Conservation (phyloP, 2,888 invertebrate species). For the Drosophila anceps region DNA sequence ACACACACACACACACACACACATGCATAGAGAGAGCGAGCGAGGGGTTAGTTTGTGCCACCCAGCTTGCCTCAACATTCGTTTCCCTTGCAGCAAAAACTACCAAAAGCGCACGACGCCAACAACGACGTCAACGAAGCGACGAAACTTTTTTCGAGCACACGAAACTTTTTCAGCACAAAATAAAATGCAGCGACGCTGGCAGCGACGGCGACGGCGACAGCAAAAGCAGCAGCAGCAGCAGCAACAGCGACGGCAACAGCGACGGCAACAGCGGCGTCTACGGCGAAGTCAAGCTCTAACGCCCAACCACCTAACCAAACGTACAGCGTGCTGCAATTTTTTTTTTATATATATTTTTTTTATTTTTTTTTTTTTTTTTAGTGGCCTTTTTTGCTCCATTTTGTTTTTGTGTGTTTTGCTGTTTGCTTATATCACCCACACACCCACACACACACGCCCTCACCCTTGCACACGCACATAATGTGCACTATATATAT, state of each 20-base stretch:
- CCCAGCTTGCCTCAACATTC: slow-evolving; percentile 32
- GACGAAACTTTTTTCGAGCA: slow-evolving; percentile 85
- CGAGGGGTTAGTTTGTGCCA: slow-evolving; percentile 46
- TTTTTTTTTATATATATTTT: slow-evolving; percentile 76
- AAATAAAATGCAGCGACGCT: slow-evolving; percentile 77
- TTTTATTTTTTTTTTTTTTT: slow-evolving; percentile 76
- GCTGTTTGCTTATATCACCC: slow-evolving; percentile 65
- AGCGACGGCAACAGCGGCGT: slow-evolving; percentile 2
- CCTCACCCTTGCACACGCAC: slow-evolving; percentile 56
- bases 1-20: slow-evolving; percentile 36
- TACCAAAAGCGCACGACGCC: slow-evolving; percentile 70
- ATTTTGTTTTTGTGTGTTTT: slow-evolving; percentile 83
- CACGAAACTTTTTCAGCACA: slow-evolving; percentile 85
- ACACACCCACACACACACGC: slow-evolving; percentile 40
- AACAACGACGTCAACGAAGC: slow-evolving; percentile 78
- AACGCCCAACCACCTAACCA: slow-evolving; percentile 35
- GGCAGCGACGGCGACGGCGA: slow-evolving; percentile 39
- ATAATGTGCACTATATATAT: slow-evolving; percentile 64
- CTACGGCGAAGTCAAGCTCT: slow-evolving; percentile 22
- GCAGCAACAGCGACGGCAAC: too few relatives aligned
- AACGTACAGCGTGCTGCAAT: slow-evolving; percentile 55
- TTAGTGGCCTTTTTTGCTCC: slow-evolving; percentile 73
- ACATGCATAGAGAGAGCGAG: slow-evolving; percentile 21
- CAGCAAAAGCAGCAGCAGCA: slow-evolving; percentile 31
- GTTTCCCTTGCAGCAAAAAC: slow-evolving; percentile 70